Percentiles rank a stretch among this genome's conserved stretches.
Conservation (phyloP, 2,113 vertebrate species). For the Bolborhynchus lineola region DNA sequence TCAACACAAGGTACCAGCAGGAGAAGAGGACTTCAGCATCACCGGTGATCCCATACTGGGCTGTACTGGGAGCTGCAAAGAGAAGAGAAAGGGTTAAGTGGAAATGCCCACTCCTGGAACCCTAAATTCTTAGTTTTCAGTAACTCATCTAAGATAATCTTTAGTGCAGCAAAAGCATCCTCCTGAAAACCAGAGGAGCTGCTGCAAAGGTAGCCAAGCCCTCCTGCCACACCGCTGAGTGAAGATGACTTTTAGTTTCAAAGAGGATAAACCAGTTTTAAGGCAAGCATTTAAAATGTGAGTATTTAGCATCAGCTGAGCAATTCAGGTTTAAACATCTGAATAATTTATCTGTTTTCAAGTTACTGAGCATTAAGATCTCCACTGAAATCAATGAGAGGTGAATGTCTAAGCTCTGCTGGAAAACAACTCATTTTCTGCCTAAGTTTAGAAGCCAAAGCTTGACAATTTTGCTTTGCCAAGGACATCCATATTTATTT, state of each 20-base stretch:
- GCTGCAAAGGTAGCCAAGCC: not conserved
- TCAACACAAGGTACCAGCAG: constrained; percentile 92
- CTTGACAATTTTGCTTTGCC: not conserved
- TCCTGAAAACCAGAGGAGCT: not conserved
- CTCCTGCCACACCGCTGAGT: rapidly evolving
- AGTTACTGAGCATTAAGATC: not conserved
- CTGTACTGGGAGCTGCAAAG: constrained; percentile 92
- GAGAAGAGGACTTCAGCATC: constrained; percentile 87
- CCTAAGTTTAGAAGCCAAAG: not conserved
- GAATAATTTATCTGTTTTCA: not conserved
- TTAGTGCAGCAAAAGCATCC: not conserved
- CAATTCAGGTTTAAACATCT: not conserved
- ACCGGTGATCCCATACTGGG: constrained; percentile 92
- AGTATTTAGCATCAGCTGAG: not conserved
- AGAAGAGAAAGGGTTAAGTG: constrained; percentile 65
- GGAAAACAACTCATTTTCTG: not conserved
- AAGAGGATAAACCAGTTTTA: not conserved
- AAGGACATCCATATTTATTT: not conserved
- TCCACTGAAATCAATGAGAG: not conserved
- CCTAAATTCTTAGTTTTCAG: not conserved
- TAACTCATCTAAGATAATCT: not conserved
- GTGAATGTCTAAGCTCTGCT: not conserved
- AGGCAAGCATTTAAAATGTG: not conserved
- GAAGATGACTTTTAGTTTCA: not conserved
- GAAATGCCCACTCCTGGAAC: not conserved